Conservation (phyloP, 2,113 vertebrate genomes). For the Thermophis baileyi region DNA sequence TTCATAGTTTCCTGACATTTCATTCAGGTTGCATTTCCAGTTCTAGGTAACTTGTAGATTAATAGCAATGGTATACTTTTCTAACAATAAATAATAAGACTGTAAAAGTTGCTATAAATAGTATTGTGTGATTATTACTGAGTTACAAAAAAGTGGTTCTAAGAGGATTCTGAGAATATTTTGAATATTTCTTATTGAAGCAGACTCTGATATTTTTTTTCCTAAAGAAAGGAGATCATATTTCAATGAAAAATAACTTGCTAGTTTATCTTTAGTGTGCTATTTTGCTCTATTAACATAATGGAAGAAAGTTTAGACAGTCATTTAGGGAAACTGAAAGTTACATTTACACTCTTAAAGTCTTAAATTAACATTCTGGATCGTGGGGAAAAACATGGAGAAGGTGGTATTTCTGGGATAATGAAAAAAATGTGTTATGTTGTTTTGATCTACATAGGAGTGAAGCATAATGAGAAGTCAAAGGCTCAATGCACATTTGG, state of each 20-base stretch:
- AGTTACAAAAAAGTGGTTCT: not conserved
- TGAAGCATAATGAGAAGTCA: not conserved
- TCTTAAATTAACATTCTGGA: constrained; percentile 20
- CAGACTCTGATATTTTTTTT: not conserved
- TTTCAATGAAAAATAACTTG: not conserved
- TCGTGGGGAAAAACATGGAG: constrained; percentile 17
- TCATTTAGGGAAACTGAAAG: constrained; percentile 10
- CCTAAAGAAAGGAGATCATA: not conserved
- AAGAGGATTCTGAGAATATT: not conserved
- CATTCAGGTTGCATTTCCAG: not conserved
- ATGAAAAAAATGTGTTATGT: not conserved
- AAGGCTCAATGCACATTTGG: not conserved
- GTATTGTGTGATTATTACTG: not conserved
- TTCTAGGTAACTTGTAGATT: not conserved
- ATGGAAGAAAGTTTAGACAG: not conserved
- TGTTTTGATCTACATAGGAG: constrained; percentile 4
- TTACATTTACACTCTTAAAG: constrained; percentile 20
- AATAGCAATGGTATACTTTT: not conserved
- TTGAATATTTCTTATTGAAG: constrained; percentile 30
- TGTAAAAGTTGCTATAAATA: not conserved
- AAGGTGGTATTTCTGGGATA: not conserved
- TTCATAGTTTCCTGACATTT: not conserved
- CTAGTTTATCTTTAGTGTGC: not conserved
- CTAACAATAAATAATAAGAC: not conserved
- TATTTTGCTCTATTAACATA: constrained; percentile 20